Evolutionary conservation across 2,888 invertebrate genomes (phyloP).

Genomic region (Lamellibrachia satsuma): DNA sequence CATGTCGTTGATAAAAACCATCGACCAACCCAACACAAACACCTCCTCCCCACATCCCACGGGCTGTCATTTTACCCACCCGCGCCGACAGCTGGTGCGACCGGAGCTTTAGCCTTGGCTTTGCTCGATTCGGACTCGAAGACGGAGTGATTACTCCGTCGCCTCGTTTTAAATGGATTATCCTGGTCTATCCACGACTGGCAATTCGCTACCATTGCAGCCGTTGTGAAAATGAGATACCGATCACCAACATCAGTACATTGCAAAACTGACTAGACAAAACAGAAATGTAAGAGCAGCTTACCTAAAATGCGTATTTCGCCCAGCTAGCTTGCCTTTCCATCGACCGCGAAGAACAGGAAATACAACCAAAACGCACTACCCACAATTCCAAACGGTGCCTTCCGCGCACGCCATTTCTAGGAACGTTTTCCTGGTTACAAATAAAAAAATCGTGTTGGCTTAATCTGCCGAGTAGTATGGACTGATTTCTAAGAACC

Average conservation of each 20-base stretch:
- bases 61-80: neutral
- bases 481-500: neutral
- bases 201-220: neutral
- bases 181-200: neutral
- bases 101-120: neutral
- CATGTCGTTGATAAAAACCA: neutral
- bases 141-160: neutral
- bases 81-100: neutral
- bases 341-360: constrained; percentile 4
- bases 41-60: neutral
- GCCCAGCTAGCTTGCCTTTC: neutral
- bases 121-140: neutral
- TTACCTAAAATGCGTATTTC: constrained; percentile 17
- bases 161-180: neutral
- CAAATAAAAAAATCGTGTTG: neutral
- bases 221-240: neutral
- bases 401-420: constrained; percentile 8
- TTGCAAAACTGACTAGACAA: neutral
- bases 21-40: neutral
- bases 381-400: constrained; percentile 4
- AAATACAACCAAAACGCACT: constrained; percentile 13
- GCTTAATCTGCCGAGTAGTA: neutral
- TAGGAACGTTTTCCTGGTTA: constrained; percentile 6
- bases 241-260: neutral
- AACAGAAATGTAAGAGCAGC: neutral